A percentile compares a stretch with the other conserved stretches of the same genome.
Evolutionary conservation across 2,888 invertebrate species (phyloP).

Genomic region (Plutella xylostella): DNA sequence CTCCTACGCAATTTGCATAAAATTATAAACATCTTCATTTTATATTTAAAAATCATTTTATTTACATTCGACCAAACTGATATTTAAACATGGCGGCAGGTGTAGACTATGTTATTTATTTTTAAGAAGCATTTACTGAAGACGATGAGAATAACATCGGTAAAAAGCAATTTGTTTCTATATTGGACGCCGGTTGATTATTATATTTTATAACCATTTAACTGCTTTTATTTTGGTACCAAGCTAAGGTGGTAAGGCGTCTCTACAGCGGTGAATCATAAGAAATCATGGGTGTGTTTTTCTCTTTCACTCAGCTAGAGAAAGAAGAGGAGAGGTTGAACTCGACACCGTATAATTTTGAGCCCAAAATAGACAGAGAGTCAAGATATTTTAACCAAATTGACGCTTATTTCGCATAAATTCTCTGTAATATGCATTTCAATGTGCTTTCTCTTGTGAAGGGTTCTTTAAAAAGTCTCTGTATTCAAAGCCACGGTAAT

Average conservation of each 20-base stretch:
- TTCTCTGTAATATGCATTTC: slow-evolving; percentile 30
- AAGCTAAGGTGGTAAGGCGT: too few relatives aligned
- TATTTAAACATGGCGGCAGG: slow-evolving; percentile 1
- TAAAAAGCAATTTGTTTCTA: slow-evolving; percentile 8
- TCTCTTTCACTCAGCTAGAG: too few relatives aligned
- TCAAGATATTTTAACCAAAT: slow-evolving; percentile 17
- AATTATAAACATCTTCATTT: slow-evolving; percentile 2
- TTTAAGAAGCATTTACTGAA: slow-evolving; percentile 2
- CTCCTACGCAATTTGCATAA: slow-evolving; percentile 2
- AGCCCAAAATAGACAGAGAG: neutral
- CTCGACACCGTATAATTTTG: too few relatives aligned
- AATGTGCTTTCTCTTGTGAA: slow-evolving; percentile 24
- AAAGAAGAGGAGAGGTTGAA: too few relatives aligned
- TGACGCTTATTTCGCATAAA: slow-evolving; percentile 24
- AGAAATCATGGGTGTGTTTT: too few relatives aligned
- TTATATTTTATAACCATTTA: slow-evolving; percentile 5
- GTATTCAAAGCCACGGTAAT: slow-evolving; percentile 28
- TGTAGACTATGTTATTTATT: slow-evolving; percentile 5
- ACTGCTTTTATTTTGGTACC: neutral
- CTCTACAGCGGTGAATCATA: too few relatives aligned
- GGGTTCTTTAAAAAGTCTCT: slow-evolving; percentile 25
- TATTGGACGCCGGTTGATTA: slow-evolving; percentile 11
- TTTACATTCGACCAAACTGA: neutral
- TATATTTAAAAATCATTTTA: neutral
- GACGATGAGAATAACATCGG: neutral